Percentiles rank a stretch among this genome's conserved stretches.
These are phyloP conservation scores for Simalia tracyae DNA, from an alignment of 2,797 vertebrate species.

Conservation along the genomic window DNA sequence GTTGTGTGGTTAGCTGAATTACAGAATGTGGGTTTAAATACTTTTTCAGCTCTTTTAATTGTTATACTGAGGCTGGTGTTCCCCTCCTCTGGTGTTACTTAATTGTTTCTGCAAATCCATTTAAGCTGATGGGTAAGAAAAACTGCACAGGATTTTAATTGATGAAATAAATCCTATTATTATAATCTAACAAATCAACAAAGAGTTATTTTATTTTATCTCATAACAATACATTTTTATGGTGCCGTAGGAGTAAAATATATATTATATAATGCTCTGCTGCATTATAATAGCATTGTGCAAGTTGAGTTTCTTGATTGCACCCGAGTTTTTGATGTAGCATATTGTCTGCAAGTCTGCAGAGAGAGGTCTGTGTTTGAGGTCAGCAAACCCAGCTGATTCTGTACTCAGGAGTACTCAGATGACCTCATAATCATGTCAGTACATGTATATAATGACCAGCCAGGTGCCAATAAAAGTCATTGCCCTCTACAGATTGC, in stretches of 20 bases:
- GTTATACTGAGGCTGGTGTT: background rate
- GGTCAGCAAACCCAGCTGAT: background rate
- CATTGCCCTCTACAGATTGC: background rate
- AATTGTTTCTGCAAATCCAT: slow-evolving; percentile 3
- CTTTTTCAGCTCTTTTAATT: slow-evolving; percentile 1
- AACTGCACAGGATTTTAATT: background rate
- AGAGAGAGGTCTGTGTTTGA: background rate
- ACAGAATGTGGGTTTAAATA: background rate
- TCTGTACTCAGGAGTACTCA: background rate
- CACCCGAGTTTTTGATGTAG: background rate
- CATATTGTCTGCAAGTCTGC: background rate
- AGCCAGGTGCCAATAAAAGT: background rate
- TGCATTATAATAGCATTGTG: background rate
- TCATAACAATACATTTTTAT: background rate
- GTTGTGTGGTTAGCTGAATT: background rate
- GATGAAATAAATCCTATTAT: slow-evolving; percentile 5
- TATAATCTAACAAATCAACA: background rate
- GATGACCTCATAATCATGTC: background rate
- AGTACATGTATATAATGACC: background rate
- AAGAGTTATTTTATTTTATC: background rate
- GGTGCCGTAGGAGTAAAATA: background rate
- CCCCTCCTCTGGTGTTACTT: background rate
- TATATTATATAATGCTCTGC: background rate
- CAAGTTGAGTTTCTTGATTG: background rate
- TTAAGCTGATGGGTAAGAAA: background rate